Evolutionary conservation across 2,113 vertebrate species (phyloP), one percentile per base, ranked within the genome.

Genomic region (Corythornis madagascariensis): DNA sequence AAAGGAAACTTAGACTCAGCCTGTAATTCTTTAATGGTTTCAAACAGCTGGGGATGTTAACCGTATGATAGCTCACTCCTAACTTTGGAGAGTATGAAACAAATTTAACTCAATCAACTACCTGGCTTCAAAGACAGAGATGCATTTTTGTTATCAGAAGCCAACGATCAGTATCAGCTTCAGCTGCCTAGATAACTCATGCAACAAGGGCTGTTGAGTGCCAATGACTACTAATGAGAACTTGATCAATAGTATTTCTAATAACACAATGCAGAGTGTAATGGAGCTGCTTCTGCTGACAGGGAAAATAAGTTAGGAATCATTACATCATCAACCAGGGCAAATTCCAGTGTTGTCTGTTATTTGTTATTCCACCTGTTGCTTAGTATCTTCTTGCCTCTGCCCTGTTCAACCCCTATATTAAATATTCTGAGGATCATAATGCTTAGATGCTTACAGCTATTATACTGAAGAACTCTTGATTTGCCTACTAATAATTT

Each of bases 141-240:
- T 77, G 29, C 25, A 55, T 38, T 93, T 75, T 67, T 89, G 59
- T 83, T 86, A 91, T 88, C 90, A 88, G 72, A 86, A 90, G 69
- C 64, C 83, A 88, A 81, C 2, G 35, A 88, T 88, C 56, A 67
- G 53, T 71, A 92, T 89, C 63, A 50, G 63, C 80, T 77, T 91
- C 79, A 80, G 83, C 47, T 83, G 47, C 60, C 74, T 50, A 65
- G 47, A 90, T 92, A 90, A 83, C 59, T 82, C 75, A 76, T 13
- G 8, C 40, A 80, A 59, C 79, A 94, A 71, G n/a, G 24, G 79
- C 79, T 91, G 85, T 17, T 52, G 56, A 83, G n/a, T 81, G 69
- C 20, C 85, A 93, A 81, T 83, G 76, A 95, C 92, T 91, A 69
- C 69, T 95, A 93, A 96, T 83, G 88, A 91, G 94, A 74, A 80